Evolutionary conservation across 1,140 invertebrate species (phyloP), one percentile per base, ranked within the genome.

Genomic region (Euura lappo): DNA sequence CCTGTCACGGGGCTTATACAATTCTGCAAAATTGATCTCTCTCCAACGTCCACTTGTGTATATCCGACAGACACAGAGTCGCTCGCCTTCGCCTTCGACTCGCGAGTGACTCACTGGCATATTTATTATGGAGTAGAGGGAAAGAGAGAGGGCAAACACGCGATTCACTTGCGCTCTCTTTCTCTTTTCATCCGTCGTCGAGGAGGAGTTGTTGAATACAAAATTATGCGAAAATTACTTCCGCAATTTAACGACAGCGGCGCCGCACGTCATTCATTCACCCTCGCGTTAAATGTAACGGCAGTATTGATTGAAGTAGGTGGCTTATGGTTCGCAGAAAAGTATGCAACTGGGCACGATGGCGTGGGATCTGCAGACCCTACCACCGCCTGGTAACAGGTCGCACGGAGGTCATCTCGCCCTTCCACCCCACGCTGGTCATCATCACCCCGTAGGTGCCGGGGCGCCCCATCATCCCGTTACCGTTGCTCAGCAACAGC

Each of bases 221-320:
- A 28, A 28, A 28, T 28, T 28, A 28, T 28, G 28, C 28, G 28
- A 28, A 28, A 28, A 28, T 28, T 28, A 28, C 28, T 28, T 28
- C 28, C 28, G 28, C 28, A 28, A 28, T 28, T 28, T 28, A 28
- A 28, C 28, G 47, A 0, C 13, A 6, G 10, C 10, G 10, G 13
- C 13, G 13, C 10, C 10, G 8, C 13, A 11, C 2, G 51, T n/a
- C 10, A 60, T n/a, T n/a, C 51, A 5, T 60, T 60, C 10, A 60
- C 6, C 3, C 8, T 68, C 8, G 28, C 8, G 8, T 11, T 42
- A 68, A 71, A 65, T 60, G 69, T 72, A 13, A 73, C 73, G 83
- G 80, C 83, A 85, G 80, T 85, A 81, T 86, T 86, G 79, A 88
- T 86, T 86, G 85, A 87, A 86, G 83, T 86, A 87, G 85, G 81